Percentiles rank a stretch among this genome's conserved stretches.
These are phyloP conservation scores for Microtus oregoni DNA, from an alignment of 2,113 vertebrate species.

Conservation along the genomic window DNA sequence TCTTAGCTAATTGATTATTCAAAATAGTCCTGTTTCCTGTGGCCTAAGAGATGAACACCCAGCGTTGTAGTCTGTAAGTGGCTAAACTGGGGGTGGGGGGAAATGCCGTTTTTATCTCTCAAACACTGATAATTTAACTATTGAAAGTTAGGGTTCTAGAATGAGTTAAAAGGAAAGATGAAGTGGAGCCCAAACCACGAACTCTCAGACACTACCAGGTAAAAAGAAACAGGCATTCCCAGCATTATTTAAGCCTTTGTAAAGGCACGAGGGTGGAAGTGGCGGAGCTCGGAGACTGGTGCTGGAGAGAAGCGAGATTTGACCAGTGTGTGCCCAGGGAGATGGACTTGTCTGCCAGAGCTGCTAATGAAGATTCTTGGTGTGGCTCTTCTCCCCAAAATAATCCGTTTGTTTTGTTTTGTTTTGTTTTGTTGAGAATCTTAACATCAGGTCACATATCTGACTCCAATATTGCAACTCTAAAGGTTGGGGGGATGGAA, in stretches of 20 bases:
- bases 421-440: conserved; percentile 37
- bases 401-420: conserved; percentile 30
- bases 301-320: background rate
- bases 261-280: background rate
- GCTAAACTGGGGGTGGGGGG: no score
- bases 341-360: background rate
- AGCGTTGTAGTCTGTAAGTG: background rate
- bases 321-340: background rate
- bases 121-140: background rate
- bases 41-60: background rate
- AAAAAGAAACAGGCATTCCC: background rate
- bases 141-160: background rate
- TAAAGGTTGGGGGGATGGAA: conserved; percentile 39
- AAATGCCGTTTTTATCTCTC: background rate
- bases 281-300: background rate
- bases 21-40: background rate
- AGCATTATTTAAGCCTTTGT: background rate
- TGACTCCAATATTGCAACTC: conserved; percentile 17
- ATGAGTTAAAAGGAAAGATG: background rate
- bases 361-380: background rate
- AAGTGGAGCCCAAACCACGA: background rate
- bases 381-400: background rate
- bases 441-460: background rate
- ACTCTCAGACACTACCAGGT: background rate
- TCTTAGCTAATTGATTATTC: conserved; percentile 27